Conservation (phyloP, 2,888 invertebrate genomes). For the Zootermopsis nevadensis region DNA sequence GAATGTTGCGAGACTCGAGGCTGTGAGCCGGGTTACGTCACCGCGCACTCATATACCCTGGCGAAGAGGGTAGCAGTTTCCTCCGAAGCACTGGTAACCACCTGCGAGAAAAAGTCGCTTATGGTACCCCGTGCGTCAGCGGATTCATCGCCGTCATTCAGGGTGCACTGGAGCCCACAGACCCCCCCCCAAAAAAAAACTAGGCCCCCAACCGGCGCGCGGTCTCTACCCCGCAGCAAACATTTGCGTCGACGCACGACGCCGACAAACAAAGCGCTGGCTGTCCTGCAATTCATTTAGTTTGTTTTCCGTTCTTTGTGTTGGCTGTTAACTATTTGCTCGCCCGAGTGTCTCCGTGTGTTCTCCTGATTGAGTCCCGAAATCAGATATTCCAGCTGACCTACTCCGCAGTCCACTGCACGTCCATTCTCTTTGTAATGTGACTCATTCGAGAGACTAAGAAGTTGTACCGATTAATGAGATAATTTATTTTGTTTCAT, state of each 20-base stretch:
- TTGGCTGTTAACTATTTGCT: background rate
- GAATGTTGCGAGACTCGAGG: too few species aligned
- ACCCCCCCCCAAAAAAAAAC: too few species aligned
- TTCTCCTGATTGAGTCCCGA: background rate
- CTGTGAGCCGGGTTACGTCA: too few species aligned
- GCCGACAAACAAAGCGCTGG: background rate
- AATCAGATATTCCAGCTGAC: background rate
- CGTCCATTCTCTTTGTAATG: background rate
- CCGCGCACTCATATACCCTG: too few species aligned
- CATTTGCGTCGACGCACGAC: too few species aligned
- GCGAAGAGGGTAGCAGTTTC: too few species aligned
- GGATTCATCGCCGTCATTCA: too few species aligned
- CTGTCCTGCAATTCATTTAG: background rate
- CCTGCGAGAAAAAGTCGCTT: too few species aligned
- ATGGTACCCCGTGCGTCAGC: too few species aligned
- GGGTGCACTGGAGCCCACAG: too few species aligned
- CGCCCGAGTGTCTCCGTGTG: background rate
- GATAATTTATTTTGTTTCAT: background rate
- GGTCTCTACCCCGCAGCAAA: background rate
- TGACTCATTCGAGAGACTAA: slow-evolving; percentile 11
- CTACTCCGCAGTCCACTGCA: background rate
- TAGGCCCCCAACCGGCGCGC: too few species aligned
- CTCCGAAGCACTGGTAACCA: too few species aligned
- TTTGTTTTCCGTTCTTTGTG: background rate
- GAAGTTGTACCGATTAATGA: background rate